A percentile compares a stretch with the other conserved stretches of the same genome.
phyloP scores from a whole-genome alignment of 2,797 vertebrate species.

The Spinibarbus caldwelli region DNA sequence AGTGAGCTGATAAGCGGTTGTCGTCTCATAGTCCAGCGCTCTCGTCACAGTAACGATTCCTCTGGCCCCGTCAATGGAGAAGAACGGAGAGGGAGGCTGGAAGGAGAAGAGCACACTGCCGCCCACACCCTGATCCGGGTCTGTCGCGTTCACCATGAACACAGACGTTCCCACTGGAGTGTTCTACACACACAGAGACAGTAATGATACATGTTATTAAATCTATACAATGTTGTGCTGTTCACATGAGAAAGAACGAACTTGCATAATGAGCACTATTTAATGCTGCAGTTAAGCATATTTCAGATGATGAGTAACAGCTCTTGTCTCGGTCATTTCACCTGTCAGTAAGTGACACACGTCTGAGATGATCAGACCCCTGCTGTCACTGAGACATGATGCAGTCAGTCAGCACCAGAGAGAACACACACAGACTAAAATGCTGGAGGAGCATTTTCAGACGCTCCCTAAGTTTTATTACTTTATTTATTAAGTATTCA shows the following conservation, averaged over 20 bases:
- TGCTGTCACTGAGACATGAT: constrained; percentile 22
- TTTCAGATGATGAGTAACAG: constrained; percentile 10
- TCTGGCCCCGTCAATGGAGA: constrained; percentile 90
- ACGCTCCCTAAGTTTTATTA: neutral
- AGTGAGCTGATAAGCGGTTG: constrained; percentile 91
- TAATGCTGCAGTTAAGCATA: constrained; percentile 22
- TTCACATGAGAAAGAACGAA: constrained; percentile 9
- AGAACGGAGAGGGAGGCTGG: constrained; percentile 90
- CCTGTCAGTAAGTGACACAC: constrained; percentile 60
- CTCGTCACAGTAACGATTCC: constrained; percentile 88
- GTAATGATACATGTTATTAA: neutral
- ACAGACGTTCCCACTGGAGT: constrained; percentile 89
- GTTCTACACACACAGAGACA: constrained; percentile 73
- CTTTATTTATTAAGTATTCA: neutral
- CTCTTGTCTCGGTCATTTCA: constrained; percentile 37
- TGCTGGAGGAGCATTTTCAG: constrained; percentile 10
- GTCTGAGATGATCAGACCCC: constrained; percentile 21
- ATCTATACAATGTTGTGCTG: neutral
- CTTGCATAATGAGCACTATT: constrained; percentile 46
- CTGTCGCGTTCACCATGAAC: constrained; percentile 95
- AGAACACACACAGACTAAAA: neutral
- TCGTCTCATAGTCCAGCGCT: constrained; percentile 90
- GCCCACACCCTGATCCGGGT: constrained; percentile 94
- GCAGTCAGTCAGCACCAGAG: neutral
- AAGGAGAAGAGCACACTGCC: constrained; percentile 98